Evolutionary conservation across 2,797 vertebrate species (phyloP).

Genomic region (Xyrichtys novacula): DNA sequence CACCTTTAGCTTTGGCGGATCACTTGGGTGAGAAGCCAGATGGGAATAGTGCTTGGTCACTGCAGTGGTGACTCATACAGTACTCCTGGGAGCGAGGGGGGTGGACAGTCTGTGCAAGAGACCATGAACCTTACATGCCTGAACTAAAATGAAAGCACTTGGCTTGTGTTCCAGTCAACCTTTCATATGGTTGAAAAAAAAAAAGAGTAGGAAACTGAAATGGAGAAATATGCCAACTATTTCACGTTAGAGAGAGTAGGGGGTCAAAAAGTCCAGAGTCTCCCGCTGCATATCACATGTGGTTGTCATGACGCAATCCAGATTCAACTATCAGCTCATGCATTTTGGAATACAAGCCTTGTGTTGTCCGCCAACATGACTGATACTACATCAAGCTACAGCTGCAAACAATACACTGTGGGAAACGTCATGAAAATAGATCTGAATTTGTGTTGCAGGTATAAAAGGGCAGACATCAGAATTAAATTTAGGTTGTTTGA

Average conservation of each 20-base stretch:
- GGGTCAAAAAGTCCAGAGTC: not conserved
- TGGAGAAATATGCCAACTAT: conserved; percentile 1
- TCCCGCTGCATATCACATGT: not conserved
- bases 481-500: conserved; percentile 19
- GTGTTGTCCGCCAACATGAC: not conserved
- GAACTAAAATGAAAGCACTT: not conserved
- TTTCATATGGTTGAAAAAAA: not conserved
- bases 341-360: not conserved
- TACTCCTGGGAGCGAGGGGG: not conserved
- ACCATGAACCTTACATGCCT: conserved; percentile 6
- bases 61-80: conserved; percentile 26
- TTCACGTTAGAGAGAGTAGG: not conserved
- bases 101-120: conserved; percentile 1
- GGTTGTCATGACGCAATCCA: conserved; percentile 4
- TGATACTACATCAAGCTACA: conserved; percentile 3
- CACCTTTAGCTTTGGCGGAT: conserved; percentile 9
- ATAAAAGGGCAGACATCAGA: too few species aligned
- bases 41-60: conserved; percentile 26
- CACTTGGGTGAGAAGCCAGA: conserved; percentile 15
- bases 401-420: conserved; percentile 3
- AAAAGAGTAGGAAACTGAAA: not conserved
- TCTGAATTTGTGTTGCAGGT: conserved; percentile 4
- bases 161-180: not conserved
- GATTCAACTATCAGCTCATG: not conserved
- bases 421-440: conserved; percentile 3